Evolutionary conservation across 2,888 invertebrate species (phyloP).

Genomic region (Druceiella hillmani): DNA sequence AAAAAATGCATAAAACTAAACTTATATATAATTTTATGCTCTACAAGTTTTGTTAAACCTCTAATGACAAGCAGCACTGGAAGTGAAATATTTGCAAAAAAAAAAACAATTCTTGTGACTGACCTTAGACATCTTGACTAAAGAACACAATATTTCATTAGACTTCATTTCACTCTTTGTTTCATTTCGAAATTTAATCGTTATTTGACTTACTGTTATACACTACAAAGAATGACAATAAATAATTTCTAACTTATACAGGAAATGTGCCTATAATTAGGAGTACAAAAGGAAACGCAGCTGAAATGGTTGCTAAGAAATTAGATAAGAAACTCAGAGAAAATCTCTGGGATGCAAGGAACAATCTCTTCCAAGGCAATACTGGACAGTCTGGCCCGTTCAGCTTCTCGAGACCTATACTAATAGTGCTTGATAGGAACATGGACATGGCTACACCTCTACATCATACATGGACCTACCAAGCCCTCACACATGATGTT

Average conservation of each 20-base stretch:
- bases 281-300: slow-evolving; percentile 92
- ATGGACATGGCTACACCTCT: slow-evolving; percentile 96
- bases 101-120: no score
- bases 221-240: neutral
- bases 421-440: slow-evolving; percentile 89
- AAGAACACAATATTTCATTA: no score
- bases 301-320: slow-evolving; percentile 97
- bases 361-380: slow-evolving; percentile 90
- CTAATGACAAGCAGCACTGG: no score
- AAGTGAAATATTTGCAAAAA: no score
- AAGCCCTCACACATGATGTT: slow-evolving; percentile 95
- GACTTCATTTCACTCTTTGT: slow-evolving; percentile 2
- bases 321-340: slow-evolving; percentile 95
- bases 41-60: no score
- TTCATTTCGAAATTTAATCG: slow-evolving; percentile 1
- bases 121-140: no score
- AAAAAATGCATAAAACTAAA: no score
- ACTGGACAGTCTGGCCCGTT: slow-evolving; percentile 68
- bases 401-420: slow-evolving; percentile 89
- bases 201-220: neutral
- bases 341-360: slow-evolving; percentile 93
- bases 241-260: slow-evolving; percentile 28
- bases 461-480: slow-evolving; percentile 99
- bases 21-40: no score
- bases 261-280: slow-evolving; percentile 85